Evolutionary conservation across 1,140 invertebrate genomes (phyloP).

Genomic region (Eufriesea mexicana): DNA sequence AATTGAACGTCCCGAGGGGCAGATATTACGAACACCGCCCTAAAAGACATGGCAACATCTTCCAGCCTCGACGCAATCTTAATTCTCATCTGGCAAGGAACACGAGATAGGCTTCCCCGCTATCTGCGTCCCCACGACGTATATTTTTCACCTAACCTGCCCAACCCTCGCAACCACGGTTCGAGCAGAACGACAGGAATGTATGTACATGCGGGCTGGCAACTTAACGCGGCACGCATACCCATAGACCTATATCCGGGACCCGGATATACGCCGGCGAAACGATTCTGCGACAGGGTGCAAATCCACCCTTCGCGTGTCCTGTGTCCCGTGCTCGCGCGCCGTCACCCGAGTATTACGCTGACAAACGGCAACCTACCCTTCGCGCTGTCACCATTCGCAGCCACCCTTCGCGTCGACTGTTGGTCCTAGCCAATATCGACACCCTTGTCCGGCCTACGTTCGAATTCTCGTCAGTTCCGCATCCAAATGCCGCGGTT

Average conservation of each 20-base stretch:
- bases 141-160: not conserved
- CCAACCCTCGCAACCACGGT: too few relatives aligned
- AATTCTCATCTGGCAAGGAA: not conserved
- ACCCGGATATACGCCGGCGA: slow-evolving; percentile 44
- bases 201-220: slow-evolving; percentile 6
- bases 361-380: slow-evolving; percentile 65
- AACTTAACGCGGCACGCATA: slow-evolving; percentile 20
- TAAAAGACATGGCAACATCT: too few relatives aligned
- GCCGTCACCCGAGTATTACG: slow-evolving; percentile 53
- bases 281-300: slow-evolving; percentile 38
- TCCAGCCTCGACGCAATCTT: not conserved
- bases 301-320: slow-evolving; percentile 18
- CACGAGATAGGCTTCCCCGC: not conserved
- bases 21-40: too few relatives aligned
- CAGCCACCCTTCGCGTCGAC: too few relatives aligned
- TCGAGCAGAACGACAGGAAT: not conserved
- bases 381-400: slow-evolving; percentile 37
- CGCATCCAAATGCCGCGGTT: not conserved
- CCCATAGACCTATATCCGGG: slow-evolving; percentile 52
- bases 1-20: too few relatives aligned
- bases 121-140: too few relatives aligned
- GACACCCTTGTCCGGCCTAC: slow-evolving; percentile 12
- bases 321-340: slow-evolving; percentile 44
- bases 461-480: slow-evolving; percentile 19
- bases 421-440: slow-evolving; percentile 23